A percentile compares a stretch with the other conserved stretches of the same genome.
These are phyloP conservation scores for Amiota minor DNA, from an alignment of 2,888 invertebrate genomes.

Conservation along the genomic window DNA sequence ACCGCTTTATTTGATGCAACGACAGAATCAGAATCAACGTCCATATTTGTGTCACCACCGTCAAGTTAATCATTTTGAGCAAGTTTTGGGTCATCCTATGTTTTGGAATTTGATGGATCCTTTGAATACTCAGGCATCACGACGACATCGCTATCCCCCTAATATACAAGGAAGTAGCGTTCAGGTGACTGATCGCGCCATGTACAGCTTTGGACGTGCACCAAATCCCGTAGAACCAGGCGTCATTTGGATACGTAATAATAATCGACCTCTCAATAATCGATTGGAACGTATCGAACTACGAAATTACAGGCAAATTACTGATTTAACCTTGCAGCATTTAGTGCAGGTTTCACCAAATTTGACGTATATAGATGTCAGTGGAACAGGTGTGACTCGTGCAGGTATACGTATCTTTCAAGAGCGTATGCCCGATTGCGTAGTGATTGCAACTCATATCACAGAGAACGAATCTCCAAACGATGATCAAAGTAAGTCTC, in stretches of 20 bases:
- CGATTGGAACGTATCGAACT: slow-evolving; percentile 75
- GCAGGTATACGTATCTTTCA: slow-evolving; percentile 78
- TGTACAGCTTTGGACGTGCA: slow-evolving; percentile 71
- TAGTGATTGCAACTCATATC: slow-evolving; percentile 73
- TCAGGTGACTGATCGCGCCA: slow-evolving; percentile 70
- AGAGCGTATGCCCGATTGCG: slow-evolving; percentile 77
- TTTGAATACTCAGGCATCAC: slow-evolving; percentile 50
- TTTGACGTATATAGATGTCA: slow-evolving; percentile 79
- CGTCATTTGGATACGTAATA: slow-evolving; percentile 71
- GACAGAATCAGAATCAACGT: slow-evolving; percentile 15
- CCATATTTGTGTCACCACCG: neutral
- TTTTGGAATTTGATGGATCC: slow-evolving; percentile 71
- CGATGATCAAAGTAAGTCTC: neutral
- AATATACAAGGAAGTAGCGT: neutral
- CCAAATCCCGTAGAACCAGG: slow-evolving; percentile 68
- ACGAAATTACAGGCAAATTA: slow-evolving; percentile 78
- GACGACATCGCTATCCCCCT: slow-evolving; percentile 45
- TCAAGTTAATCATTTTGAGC: slow-evolving; percentile 52
- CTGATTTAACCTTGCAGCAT: slow-evolving; percentile 78
- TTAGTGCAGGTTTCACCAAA: slow-evolving; percentile 78
- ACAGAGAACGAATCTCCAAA: slow-evolving; percentile 17
- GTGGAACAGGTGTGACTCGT: slow-evolving; percentile 78
- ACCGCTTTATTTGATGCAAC: slow-evolving; percentile 44
- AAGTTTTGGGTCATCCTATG: slow-evolving; percentile 65
- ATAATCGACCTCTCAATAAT: slow-evolving; percentile 73